Percentiles rank a stretch among this genome's conserved stretches.
Conservation (phyloP, 1,140 invertebrate species). For the Harlomillsia oculata region DNA sequence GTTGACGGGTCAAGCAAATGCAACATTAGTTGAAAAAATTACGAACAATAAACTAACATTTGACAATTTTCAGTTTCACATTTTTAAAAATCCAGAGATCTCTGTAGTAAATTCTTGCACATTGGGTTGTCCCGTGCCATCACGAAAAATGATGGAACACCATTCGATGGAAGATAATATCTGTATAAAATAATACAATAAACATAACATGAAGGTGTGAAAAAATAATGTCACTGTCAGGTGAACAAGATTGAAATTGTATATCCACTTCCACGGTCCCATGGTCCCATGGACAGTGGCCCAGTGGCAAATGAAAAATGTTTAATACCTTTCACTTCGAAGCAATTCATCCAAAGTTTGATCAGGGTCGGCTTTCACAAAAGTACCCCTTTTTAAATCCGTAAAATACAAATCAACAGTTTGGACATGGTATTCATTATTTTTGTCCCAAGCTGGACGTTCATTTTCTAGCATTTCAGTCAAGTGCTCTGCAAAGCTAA, state of each 20-base stretch:
- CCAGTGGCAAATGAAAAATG: neutral
- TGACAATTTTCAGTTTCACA: too few relatives aligned
- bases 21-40: too few relatives aligned
- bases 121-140: slow-evolving; percentile 14
- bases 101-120: slow-evolving; percentile 12
- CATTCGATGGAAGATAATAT: slow-evolving; percentile 19
- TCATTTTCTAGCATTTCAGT: slow-evolving; percentile 58
- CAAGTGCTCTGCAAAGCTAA: slow-evolving; percentile 61
- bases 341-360: slow-evolving; percentile 1
- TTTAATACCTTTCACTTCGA: slow-evolving; percentile 1
- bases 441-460: slow-evolving; percentile 61
- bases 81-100: too few relatives aligned
- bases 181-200: slow-evolving; percentile 5
- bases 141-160: slow-evolving; percentile 20
- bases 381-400: slow-evolving; percentile 52
- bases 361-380: slow-evolving; percentile 44
- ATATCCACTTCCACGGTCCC: neutral
- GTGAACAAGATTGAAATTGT: neutral
- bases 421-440: slow-evolving; percentile 55
- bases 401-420: slow-evolving; percentile 71
- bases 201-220: neutral
- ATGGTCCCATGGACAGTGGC: too few relatives aligned
- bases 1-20: too few relatives aligned
- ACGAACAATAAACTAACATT: too few relatives aligned
- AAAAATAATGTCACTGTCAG: neutral